phyloP scores from a whole-genome alignment of 2,888 invertebrate species.

The Spodoptera littoralis region DNA sequence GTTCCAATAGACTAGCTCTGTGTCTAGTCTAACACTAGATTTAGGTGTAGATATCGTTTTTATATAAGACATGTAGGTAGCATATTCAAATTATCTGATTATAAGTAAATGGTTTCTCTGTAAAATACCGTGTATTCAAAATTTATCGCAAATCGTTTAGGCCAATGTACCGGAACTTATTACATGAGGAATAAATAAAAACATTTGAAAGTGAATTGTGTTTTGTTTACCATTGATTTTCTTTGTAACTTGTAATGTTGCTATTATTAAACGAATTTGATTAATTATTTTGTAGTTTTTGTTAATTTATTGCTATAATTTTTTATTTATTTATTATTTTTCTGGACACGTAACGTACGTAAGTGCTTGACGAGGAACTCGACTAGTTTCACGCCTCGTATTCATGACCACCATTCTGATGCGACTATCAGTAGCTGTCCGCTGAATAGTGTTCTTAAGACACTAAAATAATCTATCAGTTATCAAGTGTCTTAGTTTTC shows the following conservation, averaged over 20 bases:
- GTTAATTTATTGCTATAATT: background rate
- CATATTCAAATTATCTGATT: slow-evolving; percentile 81
- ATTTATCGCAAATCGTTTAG: slow-evolving; percentile 78
- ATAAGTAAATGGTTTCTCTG: slow-evolving; percentile 72
- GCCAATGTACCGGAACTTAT: slow-evolving; percentile 78
- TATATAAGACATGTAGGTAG: slow-evolving; percentile 85
- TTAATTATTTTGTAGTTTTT: slow-evolving; percentile 32
- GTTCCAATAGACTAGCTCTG: slow-evolving; percentile 79
- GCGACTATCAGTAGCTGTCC: too few species aligned
- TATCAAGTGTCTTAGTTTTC: too few species aligned
- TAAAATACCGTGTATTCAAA: slow-evolving; percentile 77
- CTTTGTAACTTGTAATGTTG: slow-evolving; percentile 54
- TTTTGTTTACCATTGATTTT: slow-evolving; percentile 60
- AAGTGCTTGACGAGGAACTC: too few species aligned
- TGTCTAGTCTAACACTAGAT: slow-evolving; percentile 75
- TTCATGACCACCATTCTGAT: too few species aligned
- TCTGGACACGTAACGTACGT: too few species aligned
- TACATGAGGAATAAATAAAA: slow-evolving; percentile 79
- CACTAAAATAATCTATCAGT: too few species aligned
- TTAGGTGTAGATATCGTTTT: slow-evolving; percentile 86
- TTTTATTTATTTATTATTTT: too few species aligned
- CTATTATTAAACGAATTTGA: slow-evolving; percentile 51
- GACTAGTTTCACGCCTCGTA: too few species aligned
- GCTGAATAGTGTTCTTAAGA: too few species aligned
- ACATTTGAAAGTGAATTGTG: slow-evolving; percentile 63